These are phyloP conservation scores for Aporrectodea caliginosa DNA, from an alignment of 1,140 invertebrate species.

Conservation along the genomic window DNA sequence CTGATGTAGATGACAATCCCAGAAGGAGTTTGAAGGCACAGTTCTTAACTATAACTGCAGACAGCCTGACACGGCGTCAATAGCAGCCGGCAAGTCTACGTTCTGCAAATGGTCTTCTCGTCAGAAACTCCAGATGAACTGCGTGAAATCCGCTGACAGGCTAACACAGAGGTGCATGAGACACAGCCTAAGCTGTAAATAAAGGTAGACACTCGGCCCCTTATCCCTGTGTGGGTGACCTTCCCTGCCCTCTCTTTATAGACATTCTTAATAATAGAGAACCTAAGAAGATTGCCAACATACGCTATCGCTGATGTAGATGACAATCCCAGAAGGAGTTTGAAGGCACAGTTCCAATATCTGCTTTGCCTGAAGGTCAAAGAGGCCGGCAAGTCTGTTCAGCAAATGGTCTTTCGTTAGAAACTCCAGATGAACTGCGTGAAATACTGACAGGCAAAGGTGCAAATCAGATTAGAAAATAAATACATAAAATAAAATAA, in stretches of 20 bases:
- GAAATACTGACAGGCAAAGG: background rate
- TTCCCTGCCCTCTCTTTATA: too few species aligned
- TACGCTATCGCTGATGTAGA: background rate
- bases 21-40: background rate
- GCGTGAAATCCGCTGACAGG: too few species aligned
- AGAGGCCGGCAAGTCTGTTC: background rate
- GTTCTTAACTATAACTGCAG: background rate
- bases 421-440: background rate
- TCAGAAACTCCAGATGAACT: background rate
- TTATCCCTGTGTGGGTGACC: too few species aligned
- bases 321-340: background rate
- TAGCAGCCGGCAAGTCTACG: background rate
- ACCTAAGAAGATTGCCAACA: background rate
- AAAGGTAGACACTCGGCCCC: too few species aligned
- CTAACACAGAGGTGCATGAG: too few species aligned
- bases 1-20: background rate
- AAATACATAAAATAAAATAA: background rate
- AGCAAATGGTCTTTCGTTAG: background rate
- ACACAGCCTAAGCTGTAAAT: too few species aligned
- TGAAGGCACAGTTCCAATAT: background rate
- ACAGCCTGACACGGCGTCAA: background rate
- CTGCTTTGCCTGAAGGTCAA: background rate
- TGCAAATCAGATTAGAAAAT: background rate
- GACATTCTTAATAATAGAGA: too few species aligned
- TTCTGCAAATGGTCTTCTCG: background rate